These are phyloP conservation scores for Hydrolagus affinis DNA, from an alignment of 2,113 vertebrate species.

Conservation along the genomic window DNA sequence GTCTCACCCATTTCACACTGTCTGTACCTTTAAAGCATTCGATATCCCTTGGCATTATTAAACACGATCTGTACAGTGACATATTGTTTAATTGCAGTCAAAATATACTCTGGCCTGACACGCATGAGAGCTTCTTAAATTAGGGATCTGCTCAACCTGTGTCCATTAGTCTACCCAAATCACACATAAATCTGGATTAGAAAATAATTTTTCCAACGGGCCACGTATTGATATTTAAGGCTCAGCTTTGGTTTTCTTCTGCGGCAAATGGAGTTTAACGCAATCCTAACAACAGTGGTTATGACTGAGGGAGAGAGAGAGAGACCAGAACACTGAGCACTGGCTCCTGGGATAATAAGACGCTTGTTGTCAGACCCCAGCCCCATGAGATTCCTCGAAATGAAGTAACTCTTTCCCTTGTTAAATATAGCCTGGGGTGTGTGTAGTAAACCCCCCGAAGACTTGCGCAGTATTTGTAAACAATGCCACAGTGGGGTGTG, in stretches of 20 bases:
- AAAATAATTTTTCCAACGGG: constrained; percentile 10
- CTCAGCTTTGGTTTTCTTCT: not conserved
- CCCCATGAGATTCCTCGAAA: not conserved
- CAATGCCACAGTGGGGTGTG: not conserved
- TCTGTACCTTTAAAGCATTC: not conserved
- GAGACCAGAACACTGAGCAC: not conserved
- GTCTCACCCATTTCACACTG: too few relatives aligned
- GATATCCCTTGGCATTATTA: not conserved
- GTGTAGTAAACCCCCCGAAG: not conserved
- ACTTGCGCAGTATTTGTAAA: not conserved
- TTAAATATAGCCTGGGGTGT: not conserved
- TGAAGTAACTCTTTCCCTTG: constrained; percentile 24
- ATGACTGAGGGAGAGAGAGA: too few relatives aligned
- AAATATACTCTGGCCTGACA: not conserved
- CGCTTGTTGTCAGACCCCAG: not conserved
- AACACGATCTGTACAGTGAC: not conserved
- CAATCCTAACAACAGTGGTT: not conserved
- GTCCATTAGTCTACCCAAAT: not conserved
- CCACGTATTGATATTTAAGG: not conserved
- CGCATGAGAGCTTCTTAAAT: constrained; percentile 8
- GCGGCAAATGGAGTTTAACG: not conserved
- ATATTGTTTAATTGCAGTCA: too few relatives aligned
- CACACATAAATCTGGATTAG: not conserved
- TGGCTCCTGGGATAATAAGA: not conserved
- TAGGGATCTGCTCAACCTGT: not conserved